These are phyloP conservation scores for Tapirus terrestris DNA, from an alignment of 2,113 vertebrate genomes.

Conservation along the genomic window DNA sequence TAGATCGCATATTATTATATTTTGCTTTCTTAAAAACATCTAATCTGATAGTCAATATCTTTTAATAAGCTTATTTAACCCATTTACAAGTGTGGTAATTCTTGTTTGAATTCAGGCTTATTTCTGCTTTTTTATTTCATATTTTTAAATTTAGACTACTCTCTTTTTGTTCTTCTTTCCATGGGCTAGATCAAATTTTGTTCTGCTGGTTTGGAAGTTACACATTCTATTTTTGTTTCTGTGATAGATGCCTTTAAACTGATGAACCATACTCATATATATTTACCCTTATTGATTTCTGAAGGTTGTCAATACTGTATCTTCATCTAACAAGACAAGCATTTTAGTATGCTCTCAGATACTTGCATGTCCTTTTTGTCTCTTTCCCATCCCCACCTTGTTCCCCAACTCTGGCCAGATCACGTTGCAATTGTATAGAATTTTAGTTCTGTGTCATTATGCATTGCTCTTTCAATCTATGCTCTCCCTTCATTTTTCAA, in stretches of 20 bases:
- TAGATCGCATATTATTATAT: too few relatives aligned
- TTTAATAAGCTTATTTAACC: constrained; percentile 21
- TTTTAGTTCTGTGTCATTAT: not conserved
- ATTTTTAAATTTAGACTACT: not conserved
- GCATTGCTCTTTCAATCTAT: not conserved
- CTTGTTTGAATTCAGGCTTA: not conserved
- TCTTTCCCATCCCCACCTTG: not conserved
- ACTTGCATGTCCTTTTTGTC: not conserved
- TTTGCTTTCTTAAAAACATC: not conserved
- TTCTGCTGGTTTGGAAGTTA: constrained; percentile 4
- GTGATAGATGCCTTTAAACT: not conserved
- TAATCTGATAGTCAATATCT: not conserved
- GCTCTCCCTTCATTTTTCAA: not conserved
- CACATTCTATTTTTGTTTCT: not conserved
- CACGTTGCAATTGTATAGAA: not conserved
- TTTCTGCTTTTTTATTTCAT: not conserved
- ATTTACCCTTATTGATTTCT: not conserved
- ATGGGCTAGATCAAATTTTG: not conserved
- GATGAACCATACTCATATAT: not conserved
- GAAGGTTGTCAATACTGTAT: not conserved
- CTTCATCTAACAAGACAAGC: not conserved
- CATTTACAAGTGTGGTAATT: not conserved
- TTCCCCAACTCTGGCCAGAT: not conserved
- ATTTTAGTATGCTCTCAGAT: not conserved
- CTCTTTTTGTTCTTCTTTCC: not conserved